phyloP scores from a whole-genome alignment of 2,888 invertebrate genomes.

The Stictocephala bisonia region DNA sequence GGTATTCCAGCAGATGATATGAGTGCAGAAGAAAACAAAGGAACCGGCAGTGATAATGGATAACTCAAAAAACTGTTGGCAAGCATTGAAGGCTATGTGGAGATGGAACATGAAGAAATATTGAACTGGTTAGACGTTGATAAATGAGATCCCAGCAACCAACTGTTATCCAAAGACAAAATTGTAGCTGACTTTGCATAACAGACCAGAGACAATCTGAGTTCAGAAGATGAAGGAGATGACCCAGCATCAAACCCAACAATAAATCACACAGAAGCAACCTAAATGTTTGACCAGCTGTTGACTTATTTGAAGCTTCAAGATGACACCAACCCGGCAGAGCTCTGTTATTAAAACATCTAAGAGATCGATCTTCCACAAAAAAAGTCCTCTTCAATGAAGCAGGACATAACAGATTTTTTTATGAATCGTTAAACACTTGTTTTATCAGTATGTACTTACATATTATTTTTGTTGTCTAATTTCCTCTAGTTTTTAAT shows the following conservation, averaged over 20 bases:
- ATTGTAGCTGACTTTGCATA: conserved; percentile 3
- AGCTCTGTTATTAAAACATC: neutral
- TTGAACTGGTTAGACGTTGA: conserved; percentile 1
- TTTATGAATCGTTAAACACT: neutral
- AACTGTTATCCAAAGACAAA: conserved; percentile 1
- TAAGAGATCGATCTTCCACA: neutral
- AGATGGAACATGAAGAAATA: conserved; percentile 5
- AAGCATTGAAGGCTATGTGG: neutral
- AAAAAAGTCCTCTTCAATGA: neutral
- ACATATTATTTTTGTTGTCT: no score
- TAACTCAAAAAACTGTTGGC: conserved; percentile 3
- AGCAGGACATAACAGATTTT: neutral
- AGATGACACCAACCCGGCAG: conserved; percentile 1
- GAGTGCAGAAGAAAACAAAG: neutral
- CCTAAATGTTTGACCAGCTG: neutral
- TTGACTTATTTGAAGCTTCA: conserved; percentile 7
- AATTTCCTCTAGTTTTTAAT: no score
- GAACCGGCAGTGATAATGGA: neutral
- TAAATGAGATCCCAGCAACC: neutral
- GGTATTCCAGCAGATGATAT: neutral
- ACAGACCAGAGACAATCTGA: neutral
- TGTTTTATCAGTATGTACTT: neutral
- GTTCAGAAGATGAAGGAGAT: neutral
- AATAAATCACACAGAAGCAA: conserved; percentile 4
- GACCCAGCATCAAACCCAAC: neutral